Evolutionary conservation across 2,113 vertebrate species (phyloP).

Genomic region (Amazona guildingii): DNA sequence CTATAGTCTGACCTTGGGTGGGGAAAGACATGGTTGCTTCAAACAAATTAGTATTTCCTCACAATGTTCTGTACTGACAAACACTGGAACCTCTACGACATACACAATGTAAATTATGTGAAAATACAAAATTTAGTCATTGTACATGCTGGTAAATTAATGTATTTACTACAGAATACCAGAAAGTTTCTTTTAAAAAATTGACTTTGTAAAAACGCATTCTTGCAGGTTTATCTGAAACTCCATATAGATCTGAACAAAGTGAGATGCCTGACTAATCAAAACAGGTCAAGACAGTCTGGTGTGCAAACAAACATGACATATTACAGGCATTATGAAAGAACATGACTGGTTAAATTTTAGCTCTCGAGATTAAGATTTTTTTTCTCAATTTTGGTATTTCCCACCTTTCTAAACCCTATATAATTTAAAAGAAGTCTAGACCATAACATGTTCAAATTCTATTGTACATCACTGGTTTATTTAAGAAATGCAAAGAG

Average conservation of each 20-base stretch:
- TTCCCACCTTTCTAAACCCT: background rate
- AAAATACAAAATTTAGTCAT: conserved; percentile 73
- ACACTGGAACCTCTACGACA: conserved; percentile 75
- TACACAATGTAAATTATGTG: conserved; percentile 76
- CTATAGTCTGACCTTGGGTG: background rate
- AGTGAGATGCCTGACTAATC: conserved; percentile 73
- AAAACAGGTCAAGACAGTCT: conserved; percentile 69
- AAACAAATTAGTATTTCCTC: conserved; percentile 74
- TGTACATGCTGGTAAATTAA: conserved; percentile 75
- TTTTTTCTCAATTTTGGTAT: background rate
- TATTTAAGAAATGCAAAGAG: conserved; percentile 61
- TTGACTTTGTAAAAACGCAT: conserved; percentile 74
- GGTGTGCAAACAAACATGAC: conserved; percentile 80
- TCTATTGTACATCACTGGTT: background rate
- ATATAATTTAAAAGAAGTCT: background rate
- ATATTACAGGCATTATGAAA: conserved; percentile 73
- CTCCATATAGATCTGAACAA: conserved; percentile 70
- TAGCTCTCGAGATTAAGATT: conserved; percentile 32
- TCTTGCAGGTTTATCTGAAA: conserved; percentile 80
- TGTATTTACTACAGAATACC: conserved; percentile 69
- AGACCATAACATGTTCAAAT: background rate
- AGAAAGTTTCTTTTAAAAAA: conserved; percentile 74
- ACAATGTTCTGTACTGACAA: conserved; percentile 75
- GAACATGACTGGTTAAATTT: conserved; percentile 60
- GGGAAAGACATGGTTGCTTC: background rate